Evolutionary conservation across 2,797 vertebrate species (phyloP).

Genomic region (Peromyscus nudipes): DNA sequence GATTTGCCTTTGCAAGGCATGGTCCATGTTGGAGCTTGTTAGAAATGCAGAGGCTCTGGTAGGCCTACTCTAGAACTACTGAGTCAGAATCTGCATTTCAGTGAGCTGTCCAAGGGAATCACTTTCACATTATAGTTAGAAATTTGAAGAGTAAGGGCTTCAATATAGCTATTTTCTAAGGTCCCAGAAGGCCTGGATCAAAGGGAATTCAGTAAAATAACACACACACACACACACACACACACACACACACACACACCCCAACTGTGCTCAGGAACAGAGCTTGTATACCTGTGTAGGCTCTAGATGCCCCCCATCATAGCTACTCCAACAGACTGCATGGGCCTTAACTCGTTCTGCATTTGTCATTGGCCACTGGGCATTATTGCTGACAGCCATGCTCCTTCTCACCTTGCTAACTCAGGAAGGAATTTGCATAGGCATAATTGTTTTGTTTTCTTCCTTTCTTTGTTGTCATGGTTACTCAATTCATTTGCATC

Average conservation of each 20-base stretch:
- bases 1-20: not conserved
- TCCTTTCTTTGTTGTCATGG: conserved; percentile 81
- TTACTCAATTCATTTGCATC: conserved; percentile 82
- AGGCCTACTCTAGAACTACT: not conserved
- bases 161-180: conserved; percentile 27
- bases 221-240: not conserved
- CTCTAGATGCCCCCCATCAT: not conserved
- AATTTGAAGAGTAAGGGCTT: conserved; percentile 5
- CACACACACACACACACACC: not conserved
- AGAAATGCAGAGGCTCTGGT: conserved; percentile 48
- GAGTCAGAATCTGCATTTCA: conserved; percentile 53
- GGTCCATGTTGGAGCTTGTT: not conserved
- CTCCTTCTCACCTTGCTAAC: conserved; percentile 62
- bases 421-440: conserved; percentile 72
- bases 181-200: conserved; percentile 15
- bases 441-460: conserved; percentile 73
- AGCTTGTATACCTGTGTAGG: not conserved
- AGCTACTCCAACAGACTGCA: conserved; percentile 34
- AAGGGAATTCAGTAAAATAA: conserved; percentile 64
- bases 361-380: conserved; percentile 57
- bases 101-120: not conserved
- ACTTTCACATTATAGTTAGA: not conserved
- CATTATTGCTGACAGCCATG: conserved; percentile 24
- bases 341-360: not conserved
- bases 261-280: not conserved